Base-by-base conservation (phyloP, 2,797 vertebrate species). In the Xiphorhynchus erythropygius region DNA sequence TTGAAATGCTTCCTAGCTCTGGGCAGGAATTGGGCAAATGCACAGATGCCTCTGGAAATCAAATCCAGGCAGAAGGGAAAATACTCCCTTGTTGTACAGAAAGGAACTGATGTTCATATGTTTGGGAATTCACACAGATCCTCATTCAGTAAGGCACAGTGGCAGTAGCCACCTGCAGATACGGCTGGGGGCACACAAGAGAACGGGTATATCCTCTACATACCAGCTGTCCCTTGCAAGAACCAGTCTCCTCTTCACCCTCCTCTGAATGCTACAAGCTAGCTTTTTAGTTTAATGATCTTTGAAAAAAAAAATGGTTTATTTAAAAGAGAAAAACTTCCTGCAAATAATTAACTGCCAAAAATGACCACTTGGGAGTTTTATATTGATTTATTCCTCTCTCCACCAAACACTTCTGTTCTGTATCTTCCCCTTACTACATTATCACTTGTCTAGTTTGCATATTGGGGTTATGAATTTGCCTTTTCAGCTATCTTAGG, bases 121-220 rank as follows among this genome's bases (percentile, higher is more conserved):
- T 93, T 96, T 92, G 96, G 92, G 95, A 96, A 93, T 95, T 96
- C 55, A 97, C 95, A 97, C 95, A 97, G 97, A 92, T 96, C 91
- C 96, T 97, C 96, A 97, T 97, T 97, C 96, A 97, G 96, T 19
- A 7, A 50, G 71, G 87, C 93, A 82, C 90, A 90, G 96, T 33
- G 2, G 93, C 80, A 57, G 87, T 33, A 92, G 73, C 95, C 97
- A 97, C 96, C 95, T 97, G 96, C 89, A 2, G 95, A 95, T 84
- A 65, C 62, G 97, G 89, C 90, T 94, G 93, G 91, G 88, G 91
- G 92, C 89, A 94, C 92, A 96, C 89, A 95, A 94, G 83, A 80
- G 86, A 53, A 78, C 16, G 94, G 96, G 97, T 95, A 75, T 96
- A 93, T 97, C 96, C 93, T 96, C 94, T 37, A 87, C 76, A 47